Base-by-base conservation (phyloP, 2,797 vertebrate species). In the Stomatorhinus walkeri region DNA sequence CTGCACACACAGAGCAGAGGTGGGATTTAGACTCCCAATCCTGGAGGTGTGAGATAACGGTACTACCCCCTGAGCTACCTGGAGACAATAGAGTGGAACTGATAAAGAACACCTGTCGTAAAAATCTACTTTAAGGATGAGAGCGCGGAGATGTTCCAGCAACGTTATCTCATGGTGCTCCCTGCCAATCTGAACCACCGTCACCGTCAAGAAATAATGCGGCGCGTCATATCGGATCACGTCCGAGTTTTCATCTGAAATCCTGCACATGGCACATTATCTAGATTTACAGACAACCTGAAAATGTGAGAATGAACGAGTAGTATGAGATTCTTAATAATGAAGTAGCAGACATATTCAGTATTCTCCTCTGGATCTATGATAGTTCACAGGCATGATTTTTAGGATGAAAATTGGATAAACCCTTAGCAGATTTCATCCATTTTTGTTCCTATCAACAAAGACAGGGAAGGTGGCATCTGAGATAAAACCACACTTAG, bases 71-170 rank as follows among this genome's bases (percentile, higher is more conserved):
- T 72, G 40, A 81, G 76, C 19, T 46, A 46, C 68, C 40, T 19
- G 72, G 72, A 32, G 36, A 79, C 32, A 79, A 79, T 79, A 43
- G 32, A 79, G 72, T 79, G 36, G 36, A n/a, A 76, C 28, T 76
- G 68, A 36, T 76, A 79, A 81, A 81, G 40, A 81, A 81, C 76
- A 46, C 8, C 76, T 46, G 76, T n/a, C 8, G 19, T 46, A 19
- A 81, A 43, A 81, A 81, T 81, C 76, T 81, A 81, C 76, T 43
- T 81, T 40, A 46, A 81, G 40, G 36, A 81, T 81, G 76, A n/a
- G 16, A 46, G 40, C 3, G 32, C 36, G 16, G 5, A 40, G 32
- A 16, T 16, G 43, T 19, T 5, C 16, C 36, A 1, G 32, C 6
- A 2, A 81, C 2, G 16, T 43, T 79, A 79, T 81, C 40, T 81